These are phyloP conservation scores for Diarsia brunnea DNA, from an alignment of 2,888 invertebrate genomes.

Conservation along the genomic window DNA sequence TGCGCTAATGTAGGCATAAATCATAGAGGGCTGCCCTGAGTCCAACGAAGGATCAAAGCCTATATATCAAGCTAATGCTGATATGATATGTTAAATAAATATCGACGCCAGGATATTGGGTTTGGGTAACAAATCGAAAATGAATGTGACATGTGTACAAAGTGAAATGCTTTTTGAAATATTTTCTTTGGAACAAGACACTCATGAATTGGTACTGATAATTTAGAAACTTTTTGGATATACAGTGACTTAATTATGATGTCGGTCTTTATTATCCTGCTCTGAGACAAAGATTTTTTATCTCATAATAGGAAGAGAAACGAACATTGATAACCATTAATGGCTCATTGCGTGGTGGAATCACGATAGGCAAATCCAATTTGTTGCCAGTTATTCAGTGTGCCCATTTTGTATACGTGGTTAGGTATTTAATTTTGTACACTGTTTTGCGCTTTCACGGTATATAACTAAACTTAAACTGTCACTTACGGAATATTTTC, in stretches of 20 bases:
- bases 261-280: background rate
- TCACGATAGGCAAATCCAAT: background rate
- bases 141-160: slow-evolving; percentile 83
- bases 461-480: too few relatives aligned
- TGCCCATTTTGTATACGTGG: background rate
- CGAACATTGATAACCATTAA: background rate
- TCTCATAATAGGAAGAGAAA: too few relatives aligned
- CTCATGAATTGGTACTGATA: background rate
- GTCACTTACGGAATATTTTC: too few relatives aligned
- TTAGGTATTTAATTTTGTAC: too few relatives aligned
- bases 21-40: slow-evolving; percentile 76
- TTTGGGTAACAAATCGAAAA: slow-evolving; percentile 78
- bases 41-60: slow-evolving; percentile 85
- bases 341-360: background rate
- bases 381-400: background rate
- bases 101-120: slow-evolving; percentile 88
- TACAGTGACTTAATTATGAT: background rate
- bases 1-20: slow-evolving; percentile 86
- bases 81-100: slow-evolving; percentile 91
- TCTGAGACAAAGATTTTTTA: too few relatives aligned
- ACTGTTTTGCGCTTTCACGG: too few relatives aligned
- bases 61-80: slow-evolving; percentile 90
- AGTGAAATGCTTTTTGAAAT: slow-evolving; percentile 69
- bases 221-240: background rate
- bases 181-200: slow-evolving; percentile 53